Evolutionary conservation across 1,140 invertebrate genomes (phyloP).

Genomic region (Pseudomyrmex dendroicus): DNA sequence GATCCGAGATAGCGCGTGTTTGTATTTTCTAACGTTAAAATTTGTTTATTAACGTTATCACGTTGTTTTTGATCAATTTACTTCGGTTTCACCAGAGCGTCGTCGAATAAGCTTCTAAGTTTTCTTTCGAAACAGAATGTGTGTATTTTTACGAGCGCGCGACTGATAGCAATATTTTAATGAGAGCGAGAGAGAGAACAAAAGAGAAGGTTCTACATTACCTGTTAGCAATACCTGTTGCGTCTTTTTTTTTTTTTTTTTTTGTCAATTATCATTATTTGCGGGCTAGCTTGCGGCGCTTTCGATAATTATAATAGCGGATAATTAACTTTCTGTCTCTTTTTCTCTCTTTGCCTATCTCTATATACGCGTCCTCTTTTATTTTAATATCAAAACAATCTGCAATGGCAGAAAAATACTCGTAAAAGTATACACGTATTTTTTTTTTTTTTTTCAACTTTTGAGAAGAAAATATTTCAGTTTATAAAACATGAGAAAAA

Average conservation of each 20-base stretch:
- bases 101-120: background rate
- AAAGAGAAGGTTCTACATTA: slow-evolving; percentile 9
- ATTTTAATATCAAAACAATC: background rate
- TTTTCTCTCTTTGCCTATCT: too few species aligned
- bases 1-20: too few species aligned
- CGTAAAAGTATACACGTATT: background rate
- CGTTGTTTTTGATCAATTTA: background rate
- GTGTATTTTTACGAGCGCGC: background rate
- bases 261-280: slow-evolving; percentile 28
- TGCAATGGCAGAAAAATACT: background rate
- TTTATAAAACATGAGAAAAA: background rate
- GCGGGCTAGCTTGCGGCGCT: background rate
- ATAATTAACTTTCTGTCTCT: background rate
- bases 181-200: background rate
- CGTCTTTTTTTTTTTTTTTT: slow-evolving; percentile 24
- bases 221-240: slow-evolving; percentile 44
- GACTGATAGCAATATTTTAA: background rate
- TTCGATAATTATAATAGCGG: slow-evolving; percentile 29
- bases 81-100: background rate
- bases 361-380: too few species aligned
- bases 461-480: background rate
- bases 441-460: background rate
- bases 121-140: background rate
- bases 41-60: too few species aligned
- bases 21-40: too few species aligned